phyloP scores from a whole-genome alignment of 64 coral and sea anemone genomes.

The Acropora tenuis region DNA sequence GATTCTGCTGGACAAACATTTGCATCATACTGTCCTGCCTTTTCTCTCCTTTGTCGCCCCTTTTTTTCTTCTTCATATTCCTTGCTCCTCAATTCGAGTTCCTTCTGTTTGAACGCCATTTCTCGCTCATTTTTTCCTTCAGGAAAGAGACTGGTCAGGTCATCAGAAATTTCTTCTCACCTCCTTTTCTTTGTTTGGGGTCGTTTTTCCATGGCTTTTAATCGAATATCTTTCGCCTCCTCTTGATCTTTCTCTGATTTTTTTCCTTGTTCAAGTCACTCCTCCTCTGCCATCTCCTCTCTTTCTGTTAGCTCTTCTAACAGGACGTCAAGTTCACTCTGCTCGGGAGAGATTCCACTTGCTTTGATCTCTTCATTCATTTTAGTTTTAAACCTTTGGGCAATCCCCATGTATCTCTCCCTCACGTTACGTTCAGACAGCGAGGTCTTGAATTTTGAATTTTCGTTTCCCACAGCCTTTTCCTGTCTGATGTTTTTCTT shows the following conservation, averaged over 20 bases:
- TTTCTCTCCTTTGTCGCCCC: constrained; percentile 61
- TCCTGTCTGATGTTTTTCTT: constrained; percentile 37
- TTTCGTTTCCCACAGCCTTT: constrained; percentile 42
- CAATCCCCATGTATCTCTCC: constrained; percentile 46
- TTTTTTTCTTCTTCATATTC: constrained; percentile 55
- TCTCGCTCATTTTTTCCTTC: constrained; percentile 51
- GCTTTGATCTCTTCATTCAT: constrained; percentile 61
- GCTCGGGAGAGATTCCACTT: constrained; percentile 50
- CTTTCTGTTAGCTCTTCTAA: constrained; percentile 46
- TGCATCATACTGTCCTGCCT: constrained; percentile 45
- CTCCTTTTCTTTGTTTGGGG: constrained; percentile 58
- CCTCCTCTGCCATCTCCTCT: constrained; percentile 47
- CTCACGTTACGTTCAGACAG: constrained; percentile 48
- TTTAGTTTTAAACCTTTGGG: constrained; percentile 41
- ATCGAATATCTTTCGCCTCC: constrained; percentile 61
- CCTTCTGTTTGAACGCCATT: constrained; percentile 51
- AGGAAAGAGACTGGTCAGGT: constrained; percentile 34
- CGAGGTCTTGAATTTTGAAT: constrained; percentile 68
- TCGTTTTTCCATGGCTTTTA: constrained; percentile 51
- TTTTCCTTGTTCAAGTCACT: constrained; percentile 42
- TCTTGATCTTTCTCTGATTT: constrained; percentile 45
- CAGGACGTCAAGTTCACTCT: constrained; percentile 48
- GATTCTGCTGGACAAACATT: constrained; percentile 61
- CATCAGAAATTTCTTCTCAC: constrained; percentile 22
- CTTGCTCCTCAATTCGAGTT: constrained; percentile 38